Evolutionary conservation across 2,113 vertebrate genomes (phyloP).

Genomic region (Odobenus rosmarus): DNA sequence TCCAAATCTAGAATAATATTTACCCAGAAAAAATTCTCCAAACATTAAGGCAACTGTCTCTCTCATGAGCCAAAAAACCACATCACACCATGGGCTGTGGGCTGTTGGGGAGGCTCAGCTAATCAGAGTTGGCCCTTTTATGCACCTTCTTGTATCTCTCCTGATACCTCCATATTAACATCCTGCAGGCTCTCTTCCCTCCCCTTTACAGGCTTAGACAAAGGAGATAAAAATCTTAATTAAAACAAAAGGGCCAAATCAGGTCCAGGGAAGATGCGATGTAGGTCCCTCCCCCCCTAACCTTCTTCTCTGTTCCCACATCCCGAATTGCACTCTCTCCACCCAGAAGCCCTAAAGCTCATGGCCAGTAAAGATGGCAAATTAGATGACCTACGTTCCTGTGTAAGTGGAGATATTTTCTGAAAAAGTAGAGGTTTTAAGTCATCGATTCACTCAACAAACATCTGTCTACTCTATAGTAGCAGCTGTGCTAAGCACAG

Average conservation of each 20-base stretch:
- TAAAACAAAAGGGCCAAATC: not conserved
- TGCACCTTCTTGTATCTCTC: not conserved
- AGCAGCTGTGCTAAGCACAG: not conserved
- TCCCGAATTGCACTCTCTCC: not conserved
- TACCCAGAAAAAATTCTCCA: conserved; percentile 58
- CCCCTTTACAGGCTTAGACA: not conserved
- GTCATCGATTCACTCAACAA: not conserved
- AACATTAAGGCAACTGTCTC: conserved; percentile 27
- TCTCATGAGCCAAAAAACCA: not conserved
- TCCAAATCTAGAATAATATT: conserved; percentile 54
- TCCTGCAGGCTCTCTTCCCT: not conserved
- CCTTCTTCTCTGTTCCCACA: not conserved
- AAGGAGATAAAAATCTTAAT: not conserved
- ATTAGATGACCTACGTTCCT: not conserved
- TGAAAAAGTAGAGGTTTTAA: not conserved
- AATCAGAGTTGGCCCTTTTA: not conserved
- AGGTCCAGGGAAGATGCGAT: not conserved
- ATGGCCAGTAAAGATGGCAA: not conserved
- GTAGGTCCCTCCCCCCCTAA: too few relatives aligned
- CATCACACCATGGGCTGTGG: not conserved
- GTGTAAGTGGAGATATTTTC: not conserved
- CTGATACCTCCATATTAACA: not conserved
- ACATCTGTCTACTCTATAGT: not conserved
- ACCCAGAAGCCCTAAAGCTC: not conserved
- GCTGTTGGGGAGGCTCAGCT: not conserved